Evolutionary conservation across 2,888 invertebrate genomes (phyloP).

Genomic region (Xestia ashworthii): DNA sequence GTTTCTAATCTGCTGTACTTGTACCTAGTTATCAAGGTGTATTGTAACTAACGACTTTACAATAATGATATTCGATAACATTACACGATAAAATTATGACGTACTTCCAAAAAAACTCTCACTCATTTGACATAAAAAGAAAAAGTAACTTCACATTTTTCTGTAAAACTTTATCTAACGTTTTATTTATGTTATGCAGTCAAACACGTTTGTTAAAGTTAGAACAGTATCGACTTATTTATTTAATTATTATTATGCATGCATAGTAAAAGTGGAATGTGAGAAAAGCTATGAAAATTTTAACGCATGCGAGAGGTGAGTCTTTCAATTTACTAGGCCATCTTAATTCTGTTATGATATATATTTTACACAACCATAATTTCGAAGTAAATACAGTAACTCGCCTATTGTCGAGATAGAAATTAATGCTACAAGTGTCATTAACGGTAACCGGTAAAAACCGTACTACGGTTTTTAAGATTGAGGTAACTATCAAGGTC

Average conservation of each 20-base stretch:
- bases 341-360: not conserved
- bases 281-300: conserved; percentile 2
- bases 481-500: conserved; percentile 53
- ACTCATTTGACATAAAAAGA: not conserved
- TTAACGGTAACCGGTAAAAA: conserved; percentile 50
- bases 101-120: not conserved
- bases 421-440: conserved; percentile 21
- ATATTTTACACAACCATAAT: conserved; percentile 12
- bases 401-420: conserved; percentile 17
- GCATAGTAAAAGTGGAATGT: not conserved
- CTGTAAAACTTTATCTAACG: not conserved
- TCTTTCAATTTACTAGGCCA: not conserved
- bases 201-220: not conserved
- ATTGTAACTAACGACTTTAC: not conserved
- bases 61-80: not conserved
- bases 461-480: conserved; percentile 42
- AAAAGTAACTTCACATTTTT: not conserved
- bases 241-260: not conserved
- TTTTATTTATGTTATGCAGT: conserved; percentile 10
- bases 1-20: conserved; percentile 47
- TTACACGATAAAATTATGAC: not conserved
- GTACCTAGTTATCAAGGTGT: conserved; percentile 2
- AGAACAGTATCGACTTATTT: not conserved
- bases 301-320: not conserved
- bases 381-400: conserved; percentile 4